phyloP scores from a whole-genome alignment of 2,888 invertebrate genomes.

The Drosophila kambysellisi region DNA sequence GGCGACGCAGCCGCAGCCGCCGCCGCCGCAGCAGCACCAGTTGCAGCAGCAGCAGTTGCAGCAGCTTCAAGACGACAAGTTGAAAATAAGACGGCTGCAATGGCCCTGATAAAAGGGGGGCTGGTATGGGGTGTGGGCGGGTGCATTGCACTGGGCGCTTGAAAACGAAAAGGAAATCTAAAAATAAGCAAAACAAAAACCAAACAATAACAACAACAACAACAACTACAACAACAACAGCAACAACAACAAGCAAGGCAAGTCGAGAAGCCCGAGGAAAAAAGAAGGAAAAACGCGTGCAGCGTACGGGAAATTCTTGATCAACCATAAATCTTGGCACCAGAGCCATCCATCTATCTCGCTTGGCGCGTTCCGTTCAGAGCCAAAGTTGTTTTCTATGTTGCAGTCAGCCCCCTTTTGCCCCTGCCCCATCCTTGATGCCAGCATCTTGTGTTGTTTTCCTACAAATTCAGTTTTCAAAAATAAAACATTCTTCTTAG shows the following conservation, averaged over 20 bases:
- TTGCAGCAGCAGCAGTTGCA: conserved; percentile 8
- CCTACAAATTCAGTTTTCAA: conserved; percentile 60
- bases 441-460: conserved; percentile 46
- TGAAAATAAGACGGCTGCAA: conserved; percentile 43
- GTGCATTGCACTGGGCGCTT: conserved; percentile 60
- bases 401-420: conserved; percentile 13
- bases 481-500: conserved; percentile 67
- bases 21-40: not conserved
- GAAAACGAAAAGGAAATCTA: conserved; percentile 69
- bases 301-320: conserved; percentile 81
- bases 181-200: conserved; percentile 64
- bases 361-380: conserved; percentile 77
- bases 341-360: conserved; percentile 82
- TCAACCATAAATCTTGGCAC: conserved; percentile 82
- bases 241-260: conserved; percentile 29
- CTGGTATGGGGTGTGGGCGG: conserved; percentile 4
- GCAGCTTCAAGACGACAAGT: conserved; percentile 49
- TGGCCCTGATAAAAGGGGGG: conserved; percentile 2
- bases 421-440: not conserved
- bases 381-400: conserved; percentile 75
- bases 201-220: conserved; percentile 17
- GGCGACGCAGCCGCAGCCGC: conserved; percentile 13
- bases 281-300: conserved; percentile 58
- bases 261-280: conserved; percentile 24
- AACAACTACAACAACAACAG: conserved; percentile 11